Evolutionary conservation across 2,888 invertebrate species (phyloP).

Genomic region (Torymus auratus): DNA sequence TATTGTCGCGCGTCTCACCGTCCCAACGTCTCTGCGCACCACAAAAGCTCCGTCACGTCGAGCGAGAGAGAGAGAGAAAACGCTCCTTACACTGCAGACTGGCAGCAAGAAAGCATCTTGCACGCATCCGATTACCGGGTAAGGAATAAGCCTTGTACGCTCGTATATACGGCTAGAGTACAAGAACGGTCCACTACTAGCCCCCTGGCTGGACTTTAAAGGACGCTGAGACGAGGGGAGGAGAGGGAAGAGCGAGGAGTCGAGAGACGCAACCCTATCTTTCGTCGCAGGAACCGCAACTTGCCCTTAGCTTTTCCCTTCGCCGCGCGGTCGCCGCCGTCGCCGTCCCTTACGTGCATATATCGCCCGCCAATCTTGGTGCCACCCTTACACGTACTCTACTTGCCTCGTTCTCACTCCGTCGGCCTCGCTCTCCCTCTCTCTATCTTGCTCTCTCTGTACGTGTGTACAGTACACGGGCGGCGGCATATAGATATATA

Average conservation of each 20-base stretch:
- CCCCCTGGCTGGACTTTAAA: conserved; percentile 1
- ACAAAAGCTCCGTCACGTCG: conserved; percentile 9
- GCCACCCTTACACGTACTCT: conserved; percentile 62
- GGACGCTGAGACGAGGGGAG: not conserved
- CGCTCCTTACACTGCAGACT: not conserved
- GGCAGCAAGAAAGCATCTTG: conserved; percentile 17
- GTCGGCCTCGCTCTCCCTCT: conserved; percentile 46
- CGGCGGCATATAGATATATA: not conserved
- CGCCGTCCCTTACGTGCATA: conserved; percentile 55
- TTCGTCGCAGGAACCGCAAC: conserved; percentile 75
- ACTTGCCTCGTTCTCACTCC: conserved; percentile 61
- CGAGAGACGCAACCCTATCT: conserved; percentile 72
- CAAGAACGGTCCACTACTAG: not conserved
- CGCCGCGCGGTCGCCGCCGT: conserved; percentile 64
- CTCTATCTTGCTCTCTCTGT: not conserved
- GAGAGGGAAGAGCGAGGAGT: conserved; percentile 1
- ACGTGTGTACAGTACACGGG: not conserved
- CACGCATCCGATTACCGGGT: not conserved
- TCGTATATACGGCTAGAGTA: not conserved
- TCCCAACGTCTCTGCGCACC: not conserved
- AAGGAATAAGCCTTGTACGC: too few relatives aligned
- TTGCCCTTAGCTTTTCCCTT: conserved; percentile 66
- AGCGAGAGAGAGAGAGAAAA: not conserved
- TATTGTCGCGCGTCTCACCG: conserved; percentile 13
- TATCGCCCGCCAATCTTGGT: conserved; percentile 56